Base-by-base conservation (phyloP, 1,140 invertebrate genomes). In the Zaprionus kolodkinae region DNA sequence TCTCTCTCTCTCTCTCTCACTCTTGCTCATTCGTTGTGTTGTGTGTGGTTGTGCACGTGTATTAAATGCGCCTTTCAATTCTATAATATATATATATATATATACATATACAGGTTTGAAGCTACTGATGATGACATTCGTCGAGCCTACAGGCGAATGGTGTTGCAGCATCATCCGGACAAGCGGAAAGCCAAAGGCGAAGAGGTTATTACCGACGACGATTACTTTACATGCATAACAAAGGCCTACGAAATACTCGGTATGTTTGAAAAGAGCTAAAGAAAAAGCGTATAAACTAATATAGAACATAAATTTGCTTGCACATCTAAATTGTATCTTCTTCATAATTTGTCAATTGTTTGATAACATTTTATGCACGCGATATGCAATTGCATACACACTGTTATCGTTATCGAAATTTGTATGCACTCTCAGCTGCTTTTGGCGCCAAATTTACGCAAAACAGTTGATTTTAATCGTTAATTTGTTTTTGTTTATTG, bases 191-290 rank as follows among this genome's bases (percentile, higher is more conserved):
- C 96, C 60, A 94, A 95, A 93, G 96, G 97, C 48, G 97, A 98
- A 93, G 95, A 97, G 80, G 95, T 98, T 11, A 94, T 95, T 72
- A 94, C 95, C 1, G 97, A 98, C 78, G 96, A 98, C 89, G 98
- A 99, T 93, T 99, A 99, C 93, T 99, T 99, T 92, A 98, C 98
- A 0, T 99, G 98, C 92, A 99, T 99, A 85, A 99, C 98, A n/a
- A 98, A 98, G 94, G 98, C 98, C 13, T 98, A 97, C 95, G 98
- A 99, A 94, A 92, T 90, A 64, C 81, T 92, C 63, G 91, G 91
- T 92, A 68, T n/a, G 77, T 87, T 52, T 30, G n/a, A 13, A 5
- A 33, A 55, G 7, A 12, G 1, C 5, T 6, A 6, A 50, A 50
- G 25, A 12, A 50, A 50, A 12, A 9, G 17, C 25, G 45, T 10